Conservation (phyloP, 1,140 invertebrate genomes). For the Drosophila micromelanica region DNA sequence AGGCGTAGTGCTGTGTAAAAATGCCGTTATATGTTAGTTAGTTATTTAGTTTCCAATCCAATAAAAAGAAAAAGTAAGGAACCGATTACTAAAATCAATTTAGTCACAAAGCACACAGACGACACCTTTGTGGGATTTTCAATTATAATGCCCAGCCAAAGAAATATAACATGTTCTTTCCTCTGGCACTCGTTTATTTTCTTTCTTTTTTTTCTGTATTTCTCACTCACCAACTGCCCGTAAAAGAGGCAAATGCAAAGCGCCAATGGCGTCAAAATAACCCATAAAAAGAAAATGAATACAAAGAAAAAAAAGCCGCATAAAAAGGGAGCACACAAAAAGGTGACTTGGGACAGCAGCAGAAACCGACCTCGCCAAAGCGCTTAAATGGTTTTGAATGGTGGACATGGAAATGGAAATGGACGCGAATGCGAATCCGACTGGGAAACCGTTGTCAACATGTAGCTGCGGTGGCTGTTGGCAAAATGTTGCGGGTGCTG, state of each 20-base stretch:
- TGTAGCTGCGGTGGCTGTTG: conserved; percentile 73
- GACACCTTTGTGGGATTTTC: conserved; percentile 80
- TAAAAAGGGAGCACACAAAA: conserved; percentile 51
- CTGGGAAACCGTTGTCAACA: conserved; percentile 61
- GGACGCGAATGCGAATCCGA: conserved; percentile 2
- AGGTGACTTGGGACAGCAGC: conserved; percentile 30
- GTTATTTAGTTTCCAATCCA: conserved; percentile 46
- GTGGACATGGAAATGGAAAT: conserved; percentile 52
- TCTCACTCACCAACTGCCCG: conserved; percentile 6
- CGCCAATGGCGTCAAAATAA: conserved; percentile 75
- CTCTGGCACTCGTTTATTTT: conserved; percentile 16
- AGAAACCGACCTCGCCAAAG: conserved; percentile 46
- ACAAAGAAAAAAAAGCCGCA: conserved; percentile 29
- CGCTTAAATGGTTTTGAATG: conserved; percentile 81
- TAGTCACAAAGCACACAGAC: conserved; percentile 75
- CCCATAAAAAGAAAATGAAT: conserved; percentile 59
- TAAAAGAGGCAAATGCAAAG: conserved; percentile 70
- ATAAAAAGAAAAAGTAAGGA: conserved; percentile 54
- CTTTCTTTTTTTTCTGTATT: conserved; percentile 9
- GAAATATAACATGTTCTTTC: conserved; percentile 65
- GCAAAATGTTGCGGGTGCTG: conserved; percentile 73
- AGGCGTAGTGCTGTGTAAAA: not conserved
- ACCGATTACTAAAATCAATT: conserved; percentile 82
- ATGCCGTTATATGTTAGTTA: conserved; percentile 14
- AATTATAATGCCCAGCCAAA: conserved; percentile 72